These are phyloP conservation scores for Carassius gibelio DNA, from an alignment of 2,113 vertebrate species.

Conservation along the genomic window DNA sequence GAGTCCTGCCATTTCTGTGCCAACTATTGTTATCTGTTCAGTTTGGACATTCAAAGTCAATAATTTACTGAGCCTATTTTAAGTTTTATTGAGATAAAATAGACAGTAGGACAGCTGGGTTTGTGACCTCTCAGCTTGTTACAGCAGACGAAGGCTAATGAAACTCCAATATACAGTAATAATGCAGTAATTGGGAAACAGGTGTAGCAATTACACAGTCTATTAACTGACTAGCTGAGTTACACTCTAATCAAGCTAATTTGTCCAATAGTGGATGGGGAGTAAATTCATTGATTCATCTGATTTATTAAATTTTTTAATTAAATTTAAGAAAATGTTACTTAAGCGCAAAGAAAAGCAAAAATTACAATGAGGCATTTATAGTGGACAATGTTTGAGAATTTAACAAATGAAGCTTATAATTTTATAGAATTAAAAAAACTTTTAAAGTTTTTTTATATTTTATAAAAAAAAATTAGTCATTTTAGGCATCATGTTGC, in stretches of 20 bases:
- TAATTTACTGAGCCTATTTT: not conserved
- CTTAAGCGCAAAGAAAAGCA: too few species aligned
- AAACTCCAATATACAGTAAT: slow-evolving; percentile 34
- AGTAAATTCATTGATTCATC: not conserved
- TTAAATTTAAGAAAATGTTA: too few species aligned
- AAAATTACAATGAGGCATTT: too few species aligned
- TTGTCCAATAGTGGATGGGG: not conserved
- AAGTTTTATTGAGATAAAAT: slow-evolving; percentile 36
- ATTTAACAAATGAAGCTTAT: too few species aligned
- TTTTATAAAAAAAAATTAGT: too few species aligned
- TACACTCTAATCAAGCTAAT: not conserved
- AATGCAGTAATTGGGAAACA: not conserved
- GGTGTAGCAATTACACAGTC: slow-evolving; percentile 29
- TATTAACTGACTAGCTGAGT: not conserved
- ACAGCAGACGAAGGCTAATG: slow-evolving; percentile 27
- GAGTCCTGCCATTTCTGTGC: not conserved
- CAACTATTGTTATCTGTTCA: not conserved
- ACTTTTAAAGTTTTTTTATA: too few species aligned
- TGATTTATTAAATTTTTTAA: too few species aligned
- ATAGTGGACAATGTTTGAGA: too few species aligned
- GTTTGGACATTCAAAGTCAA: not conserved
- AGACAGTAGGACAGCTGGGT: slow-evolving; percentile 19
- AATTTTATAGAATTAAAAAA: too few species aligned
- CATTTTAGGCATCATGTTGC: too few species aligned
- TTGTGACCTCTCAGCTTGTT: slow-evolving; percentile 23